These are phyloP conservation scores for Laspeyria flexula DNA, from an alignment of 2,888 invertebrate species.

Conservation along the genomic window DNA sequence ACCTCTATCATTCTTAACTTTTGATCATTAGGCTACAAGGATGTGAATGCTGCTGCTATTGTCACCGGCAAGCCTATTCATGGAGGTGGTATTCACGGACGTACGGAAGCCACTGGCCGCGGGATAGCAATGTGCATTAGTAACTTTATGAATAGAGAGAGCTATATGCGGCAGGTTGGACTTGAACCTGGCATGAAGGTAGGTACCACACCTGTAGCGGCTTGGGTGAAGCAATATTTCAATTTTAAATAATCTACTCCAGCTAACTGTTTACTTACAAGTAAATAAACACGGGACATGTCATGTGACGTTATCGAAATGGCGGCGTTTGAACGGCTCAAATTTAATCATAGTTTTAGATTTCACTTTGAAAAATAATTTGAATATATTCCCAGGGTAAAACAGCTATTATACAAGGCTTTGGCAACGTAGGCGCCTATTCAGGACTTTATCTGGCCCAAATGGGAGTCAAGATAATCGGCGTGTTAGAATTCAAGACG, in stretches of 20 bases:
- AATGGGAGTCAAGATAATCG: slow-evolving; percentile 90
- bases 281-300: no score
- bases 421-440: slow-evolving; percentile 94
- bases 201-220: no score
- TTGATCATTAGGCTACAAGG: slow-evolving; percentile 84
- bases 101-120: slow-evolving; percentile 93
- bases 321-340: no score
- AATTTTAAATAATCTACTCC: no score
- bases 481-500: slow-evolving; percentile 89
- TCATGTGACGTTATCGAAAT: no score
- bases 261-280: no score
- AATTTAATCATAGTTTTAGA: no score
- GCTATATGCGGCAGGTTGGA: slow-evolving; percentile 90
- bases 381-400: no score
- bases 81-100: slow-evolving; percentile 94
- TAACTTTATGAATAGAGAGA: slow-evolving; percentile 89
- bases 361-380: no score
- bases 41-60: slow-evolving; percentile 93
- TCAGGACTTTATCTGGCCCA: slow-evolving; percentile 89
- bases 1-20: no score
- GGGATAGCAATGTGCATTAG: slow-evolving; percentile 91
- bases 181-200: slow-evolving; percentile 72
- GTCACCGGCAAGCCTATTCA: slow-evolving; percentile 96
- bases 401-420: slow-evolving; percentile 92
- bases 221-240: no score